Percentiles rank a stretch among this genome's conserved stretches.
Conservation (phyloP, 2,888 invertebrate species). For the Leucoma salicis region DNA sequence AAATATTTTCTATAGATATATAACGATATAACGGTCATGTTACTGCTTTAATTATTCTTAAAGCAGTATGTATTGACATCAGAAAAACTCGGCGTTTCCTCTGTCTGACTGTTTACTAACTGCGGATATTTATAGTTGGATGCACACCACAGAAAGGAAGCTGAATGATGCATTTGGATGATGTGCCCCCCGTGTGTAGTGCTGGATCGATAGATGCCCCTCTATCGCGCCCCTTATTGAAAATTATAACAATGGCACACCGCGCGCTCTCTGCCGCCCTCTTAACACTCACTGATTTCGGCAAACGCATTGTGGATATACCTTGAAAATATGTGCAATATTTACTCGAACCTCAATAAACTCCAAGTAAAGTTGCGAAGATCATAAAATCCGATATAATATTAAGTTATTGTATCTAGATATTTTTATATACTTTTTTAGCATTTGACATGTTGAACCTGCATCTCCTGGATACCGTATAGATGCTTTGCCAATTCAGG, state of each 20-base stretch:
- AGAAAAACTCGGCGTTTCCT: constrained; percentile 24
- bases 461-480: no score
- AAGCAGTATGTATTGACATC: constrained; percentile 1
- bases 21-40: background rate
- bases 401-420: no score
- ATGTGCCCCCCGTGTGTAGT: constrained; percentile 51
- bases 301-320: constrained; percentile 66
- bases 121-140: constrained; percentile 70
- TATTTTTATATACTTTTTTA: no score
- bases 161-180: constrained; percentile 51
- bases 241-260: constrained; percentile 82
- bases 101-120: constrained; percentile 39
- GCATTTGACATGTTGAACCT: no score
- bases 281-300: constrained; percentile 82
- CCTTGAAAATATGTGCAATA: constrained; percentile 25
- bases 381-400: no score
- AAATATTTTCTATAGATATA: background rate
- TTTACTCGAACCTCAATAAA: constrained; percentile 21
- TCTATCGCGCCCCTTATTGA: constrained; percentile 81
- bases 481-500: no score
- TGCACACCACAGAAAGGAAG: constrained; percentile 68
- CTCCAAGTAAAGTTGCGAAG: no score
- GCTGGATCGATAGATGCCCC: constrained; percentile 76
- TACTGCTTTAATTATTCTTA: constrained; percentile 4
- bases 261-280: constrained; percentile 64